phyloP scores from a whole-genome alignment of 2,888 invertebrate species.

The Nemotelus pantherinus region DNA sequence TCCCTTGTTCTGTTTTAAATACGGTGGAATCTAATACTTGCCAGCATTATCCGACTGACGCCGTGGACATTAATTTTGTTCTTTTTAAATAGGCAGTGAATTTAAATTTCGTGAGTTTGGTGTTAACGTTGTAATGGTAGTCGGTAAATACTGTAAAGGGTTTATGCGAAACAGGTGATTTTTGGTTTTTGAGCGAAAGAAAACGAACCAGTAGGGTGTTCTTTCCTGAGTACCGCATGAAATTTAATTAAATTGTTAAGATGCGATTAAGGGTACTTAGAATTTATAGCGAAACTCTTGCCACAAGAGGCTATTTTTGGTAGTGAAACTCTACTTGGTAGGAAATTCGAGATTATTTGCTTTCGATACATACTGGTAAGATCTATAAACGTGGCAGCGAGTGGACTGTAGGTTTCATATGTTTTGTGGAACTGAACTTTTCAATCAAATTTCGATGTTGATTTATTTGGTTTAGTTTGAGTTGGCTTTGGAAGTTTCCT shows the following conservation, averaged over 20 bases:
- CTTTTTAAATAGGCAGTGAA: constrained; percentile 44
- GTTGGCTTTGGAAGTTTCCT: too few relatives aligned
- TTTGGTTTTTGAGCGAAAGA: constrained; percentile 46
- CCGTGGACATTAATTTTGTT: constrained; percentile 48
- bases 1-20: constrained; percentile 42
- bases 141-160: constrained; percentile 30
- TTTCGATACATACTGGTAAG: too few relatives aligned
- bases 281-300: not conserved
- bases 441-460: too few relatives aligned
- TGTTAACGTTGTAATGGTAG: constrained; percentile 36
- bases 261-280: constrained; percentile 42
- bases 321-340: too few relatives aligned
- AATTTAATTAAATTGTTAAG: constrained; percentile 48
- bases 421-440: too few relatives aligned
- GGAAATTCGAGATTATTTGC: too few relatives aligned
- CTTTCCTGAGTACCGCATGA: constrained; percentile 6
- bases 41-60: not conserved
- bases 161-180: constrained; percentile 50
- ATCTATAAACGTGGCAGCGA: too few relatives aligned
- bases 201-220: constrained; percentile 41
- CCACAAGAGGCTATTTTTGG: too few relatives aligned
- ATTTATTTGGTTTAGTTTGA: too few relatives aligned
- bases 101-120: constrained; percentile 11
- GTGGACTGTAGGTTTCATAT: too few relatives aligned
- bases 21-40: constrained; percentile 40